Conservation (phyloP, 2,797 vertebrate genomes). For the Gallirallus australis region DNA sequence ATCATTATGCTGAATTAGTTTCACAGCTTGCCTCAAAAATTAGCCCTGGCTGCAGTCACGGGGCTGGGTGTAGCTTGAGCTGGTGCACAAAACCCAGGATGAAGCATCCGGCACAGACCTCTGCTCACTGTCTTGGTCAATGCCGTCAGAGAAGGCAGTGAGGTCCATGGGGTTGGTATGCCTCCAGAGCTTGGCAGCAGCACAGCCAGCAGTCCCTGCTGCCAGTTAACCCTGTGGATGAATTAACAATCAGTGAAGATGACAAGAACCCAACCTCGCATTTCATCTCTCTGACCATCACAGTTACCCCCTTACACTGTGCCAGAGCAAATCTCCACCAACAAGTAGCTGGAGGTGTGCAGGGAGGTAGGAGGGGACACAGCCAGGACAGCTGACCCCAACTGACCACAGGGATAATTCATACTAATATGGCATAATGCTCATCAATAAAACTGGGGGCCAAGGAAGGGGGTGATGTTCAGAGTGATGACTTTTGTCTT, state of each 20-base stretch:
- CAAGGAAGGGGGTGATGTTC: too few relatives aligned
- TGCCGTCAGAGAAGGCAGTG: background rate
- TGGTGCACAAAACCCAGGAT: background rate
- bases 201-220: background rate
- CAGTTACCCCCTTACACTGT: too few relatives aligned
- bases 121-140: fast-evolving
- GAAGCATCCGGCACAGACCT: fast-evolving
- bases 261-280: background rate
- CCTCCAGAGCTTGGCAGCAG: background rate
- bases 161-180: fast-evolving
- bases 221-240: background rate
- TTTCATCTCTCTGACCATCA: background rate
- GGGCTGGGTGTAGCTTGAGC: too few relatives aligned
- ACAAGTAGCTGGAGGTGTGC: too few relatives aligned
- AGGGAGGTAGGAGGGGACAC: too few relatives aligned
- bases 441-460: too few relatives aligned
- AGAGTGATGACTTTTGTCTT: too few relatives aligned
- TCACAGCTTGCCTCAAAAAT: background rate
- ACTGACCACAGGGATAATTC: too few relatives aligned
- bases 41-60: background rate
- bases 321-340: background rate
- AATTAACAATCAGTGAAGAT: background rate
- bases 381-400: too few relatives aligned
- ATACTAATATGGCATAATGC: too few relatives aligned
- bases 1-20: background rate